Conservation (phyloP, 2,888 invertebrate genomes). For the Actias luna region DNA sequence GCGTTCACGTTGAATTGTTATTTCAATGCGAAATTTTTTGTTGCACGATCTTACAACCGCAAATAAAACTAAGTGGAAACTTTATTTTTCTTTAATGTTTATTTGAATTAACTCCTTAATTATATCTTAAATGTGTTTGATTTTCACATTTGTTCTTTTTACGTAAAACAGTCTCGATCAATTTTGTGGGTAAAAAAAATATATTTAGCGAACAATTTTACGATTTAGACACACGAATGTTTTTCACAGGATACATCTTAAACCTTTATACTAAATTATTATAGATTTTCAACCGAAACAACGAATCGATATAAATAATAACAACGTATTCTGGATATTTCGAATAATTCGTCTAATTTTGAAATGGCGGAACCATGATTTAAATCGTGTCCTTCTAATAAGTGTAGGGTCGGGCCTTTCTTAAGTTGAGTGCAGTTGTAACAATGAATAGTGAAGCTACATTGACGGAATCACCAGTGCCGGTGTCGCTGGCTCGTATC, state of each 20-base stretch:
- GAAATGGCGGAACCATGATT: conserved; percentile 65
- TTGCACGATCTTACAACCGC: not conserved
- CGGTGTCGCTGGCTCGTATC: conserved; percentile 69
- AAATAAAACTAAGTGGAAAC: conserved; percentile 7
- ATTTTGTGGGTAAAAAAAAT: not conserved
- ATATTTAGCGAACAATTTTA: conserved; percentile 1
- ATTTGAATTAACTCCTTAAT: conserved; percentile 7
- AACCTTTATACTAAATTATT: conserved; percentile 15
- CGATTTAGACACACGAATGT: conserved; percentile 41
- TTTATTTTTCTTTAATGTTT: conserved; percentile 25
- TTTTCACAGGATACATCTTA: conserved; percentile 23
- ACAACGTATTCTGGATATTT: conserved; percentile 37
- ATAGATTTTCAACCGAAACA: conserved; percentile 25
- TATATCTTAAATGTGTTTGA: conserved; percentile 10
- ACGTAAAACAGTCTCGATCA: not conserved
- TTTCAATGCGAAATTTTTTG: not conserved
- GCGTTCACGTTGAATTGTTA: not conserved
- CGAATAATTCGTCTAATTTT: conserved; percentile 34
- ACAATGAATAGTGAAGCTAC: conserved; percentile 75
- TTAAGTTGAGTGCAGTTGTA: conserved; percentile 45
- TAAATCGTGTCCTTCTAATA: conserved; percentile 31
- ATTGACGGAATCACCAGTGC: conserved; percentile 75
- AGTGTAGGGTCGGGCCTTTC: conserved; percentile 46
- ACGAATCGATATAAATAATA: conserved; percentile 31
- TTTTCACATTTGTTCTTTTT: conserved; percentile 9